Percentiles rank a stretch among this genome's conserved stretches.
Evolutionary conservation across 2,113 vertebrate species (phyloP).

Genomic region (Puntigrus tetrazona): DNA sequence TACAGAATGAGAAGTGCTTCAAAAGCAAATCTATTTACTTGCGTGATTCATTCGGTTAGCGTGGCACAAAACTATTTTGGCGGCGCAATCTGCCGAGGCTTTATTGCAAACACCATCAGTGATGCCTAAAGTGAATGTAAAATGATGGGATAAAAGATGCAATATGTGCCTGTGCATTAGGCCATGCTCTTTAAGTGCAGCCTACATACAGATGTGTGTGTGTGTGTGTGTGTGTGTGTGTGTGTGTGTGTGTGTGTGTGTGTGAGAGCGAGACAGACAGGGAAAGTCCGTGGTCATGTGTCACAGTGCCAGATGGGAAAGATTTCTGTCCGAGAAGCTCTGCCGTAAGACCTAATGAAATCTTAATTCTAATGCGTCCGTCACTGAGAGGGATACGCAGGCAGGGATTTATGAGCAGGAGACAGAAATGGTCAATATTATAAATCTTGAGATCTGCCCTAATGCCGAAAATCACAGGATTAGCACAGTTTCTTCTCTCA

Average conservation of each 20-base stretch:
- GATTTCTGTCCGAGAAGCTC: neutral
- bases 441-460: slow-evolving; percentile 28
- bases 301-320: slow-evolving; percentile 24
- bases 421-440: slow-evolving; percentile 28
- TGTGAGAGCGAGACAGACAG: neutral
- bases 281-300: neutral
- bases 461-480: slow-evolving; percentile 27
- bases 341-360: slow-evolving; percentile 32
- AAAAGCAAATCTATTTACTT: neutral
- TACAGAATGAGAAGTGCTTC: neutral
- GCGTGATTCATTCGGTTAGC: neutral
- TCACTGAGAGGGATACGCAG: slow-evolving; percentile 15
- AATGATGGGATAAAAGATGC: neutral
- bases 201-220: neutral
- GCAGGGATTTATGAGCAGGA: slow-evolving; percentile 17
- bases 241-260: too few relatives aligned
- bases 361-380: slow-evolving; percentile 3
- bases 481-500: slow-evolving; percentile 27
- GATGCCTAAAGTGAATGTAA: neutral
- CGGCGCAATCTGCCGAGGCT: neutral
- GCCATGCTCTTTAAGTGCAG: neutral
- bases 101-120: neutral
- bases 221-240: too few relatives aligned
- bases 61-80: neutral
- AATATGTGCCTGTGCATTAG: neutral